Base-by-base conservation (phyloP, 2,888 invertebrate genomes). In the Pheosia gnoma region DNA sequence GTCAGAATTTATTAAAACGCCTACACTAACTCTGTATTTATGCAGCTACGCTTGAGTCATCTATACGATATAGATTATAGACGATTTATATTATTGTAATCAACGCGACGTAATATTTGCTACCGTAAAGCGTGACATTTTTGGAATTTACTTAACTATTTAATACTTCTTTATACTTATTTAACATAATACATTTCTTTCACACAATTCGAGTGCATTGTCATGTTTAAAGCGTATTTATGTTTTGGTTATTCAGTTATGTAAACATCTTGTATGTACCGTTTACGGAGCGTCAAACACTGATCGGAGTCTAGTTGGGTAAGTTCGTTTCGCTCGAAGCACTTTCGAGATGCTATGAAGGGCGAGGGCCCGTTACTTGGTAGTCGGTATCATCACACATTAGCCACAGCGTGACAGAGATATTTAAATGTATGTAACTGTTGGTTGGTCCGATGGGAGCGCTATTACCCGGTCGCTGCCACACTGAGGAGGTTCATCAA, bases 351-450 rank as follows among this genome's bases (percentile, higher is more conserved):
- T 76, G 81, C 78, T 85, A 85, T 87, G 86, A 91, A 90, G 90
- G 91, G 88, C 88, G 79, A 74, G 59, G 80, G 77, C 73, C 92
- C 91, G 91, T 91, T 92, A 91, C 74, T 77, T 79, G 75, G 77
- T 81, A 5, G 10, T 11, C 5, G 25, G 38, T 54, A 73, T 84
- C 82, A 78, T 80, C 83, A 80, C 81, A 83, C 81, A 87, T 88
- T 85, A 86, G 80, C 78, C 67, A 72, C 81, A 81, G 80, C 89
- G 84, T 88, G 87, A 89, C 87, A 88, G 86, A 85, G 83, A 85
- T 87, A 89, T 90, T 90, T 90, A 88, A 89, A 89, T 89, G 84
- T 80, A 80, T 85, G 75, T 90, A 89, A 90, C 89, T 86, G 90
- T 88, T 79, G 75, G 79, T 73, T 75, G 62, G 67, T 74, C 73